These are phyloP conservation scores for Ailurus styani DNA, from an alignment of 2,113 vertebrate species.

Conservation along the genomic window DNA sequence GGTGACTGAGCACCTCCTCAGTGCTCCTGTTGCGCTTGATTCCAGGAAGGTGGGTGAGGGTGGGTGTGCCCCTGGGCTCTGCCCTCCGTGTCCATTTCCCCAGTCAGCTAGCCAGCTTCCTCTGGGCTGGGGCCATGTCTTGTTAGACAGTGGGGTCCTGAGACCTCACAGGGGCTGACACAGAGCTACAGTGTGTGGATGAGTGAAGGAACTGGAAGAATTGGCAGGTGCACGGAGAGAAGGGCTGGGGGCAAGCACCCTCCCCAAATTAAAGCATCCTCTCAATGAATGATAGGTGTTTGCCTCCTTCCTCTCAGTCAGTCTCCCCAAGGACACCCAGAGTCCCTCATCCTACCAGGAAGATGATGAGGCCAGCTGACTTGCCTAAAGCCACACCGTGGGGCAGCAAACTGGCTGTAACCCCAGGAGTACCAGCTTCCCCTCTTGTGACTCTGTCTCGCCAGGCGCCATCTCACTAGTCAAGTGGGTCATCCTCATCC, in stretches of 20 bases:
- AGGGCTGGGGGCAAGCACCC: neutral
- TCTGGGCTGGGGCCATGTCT: accelerated
- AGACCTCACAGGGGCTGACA: neutral
- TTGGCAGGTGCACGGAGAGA: too few species aligned
- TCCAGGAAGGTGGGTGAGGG: neutral
- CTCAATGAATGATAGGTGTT: neutral
- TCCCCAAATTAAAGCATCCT: neutral
- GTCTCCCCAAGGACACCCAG: neutral
- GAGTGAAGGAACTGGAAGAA: accelerated
- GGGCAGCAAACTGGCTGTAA: accelerated
- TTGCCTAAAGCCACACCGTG: neutral
- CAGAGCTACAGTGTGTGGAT: accelerated
- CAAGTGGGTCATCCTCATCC: accelerated
- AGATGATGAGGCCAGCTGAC: neutral
- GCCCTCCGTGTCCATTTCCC: neutral
- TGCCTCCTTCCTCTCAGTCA: neutral
- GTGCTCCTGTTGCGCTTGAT: accelerated
- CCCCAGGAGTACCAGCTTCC: accelerated
- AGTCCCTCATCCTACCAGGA: accelerated
- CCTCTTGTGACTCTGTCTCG: neutral
- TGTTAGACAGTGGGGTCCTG: neutral
- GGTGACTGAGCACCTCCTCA: too few species aligned
- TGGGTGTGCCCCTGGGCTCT: neutral
- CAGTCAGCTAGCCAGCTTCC: neutral
- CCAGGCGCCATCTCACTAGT: accelerated